Evolutionary conservation across 2,113 vertebrate species (phyloP), one percentile per base, ranked within the genome.

Genomic region (Alligator sinensis): DNA sequence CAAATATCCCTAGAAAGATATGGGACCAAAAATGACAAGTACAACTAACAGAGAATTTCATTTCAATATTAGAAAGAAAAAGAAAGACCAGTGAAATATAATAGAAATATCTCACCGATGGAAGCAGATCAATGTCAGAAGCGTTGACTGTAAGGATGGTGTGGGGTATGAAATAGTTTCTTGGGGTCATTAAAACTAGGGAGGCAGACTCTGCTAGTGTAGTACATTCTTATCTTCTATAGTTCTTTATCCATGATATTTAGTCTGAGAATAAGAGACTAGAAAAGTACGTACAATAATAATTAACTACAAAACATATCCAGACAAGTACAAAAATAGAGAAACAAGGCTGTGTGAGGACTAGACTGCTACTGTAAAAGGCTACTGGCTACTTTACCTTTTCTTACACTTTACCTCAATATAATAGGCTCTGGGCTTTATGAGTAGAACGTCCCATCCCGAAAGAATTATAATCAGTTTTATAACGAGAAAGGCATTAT

Each of bases 231-330:
- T 15, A n/a, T 27, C 30, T 19, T 38, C 34, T 74, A n/a, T 72
- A 19, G 57, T 84, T 91, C 64, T 74, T 82, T 81, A 90, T 38
- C 22, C 85, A 85, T 70, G 81, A n/a, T 82, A 57, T 82, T 95
- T 84, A 86, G 87, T 62, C 61, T 5, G 25, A 85, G 82, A 82
- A 89, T 80, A 77, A 47, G 47, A 63, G 81, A 90, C 59, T 68
- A 82, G 6, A 86, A 81, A 5, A 76, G 87, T 80, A 58, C 79
- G 87, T 82, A 89, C n/a, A 92, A 91, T 57, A 93, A 74, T 91
- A 94, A 90, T 87, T 88, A 97, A 81, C 92, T 92, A 87, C 77
- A 96, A 94, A 97, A 88, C 91, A 84, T 54, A 90, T 89, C 61
- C 70, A 84, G 94, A 94, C 77, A 95, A 95, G 38, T 92, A 92